Base-by-base conservation (phyloP, 2,113 vertebrate species). In the Zosterops japonicus region DNA sequence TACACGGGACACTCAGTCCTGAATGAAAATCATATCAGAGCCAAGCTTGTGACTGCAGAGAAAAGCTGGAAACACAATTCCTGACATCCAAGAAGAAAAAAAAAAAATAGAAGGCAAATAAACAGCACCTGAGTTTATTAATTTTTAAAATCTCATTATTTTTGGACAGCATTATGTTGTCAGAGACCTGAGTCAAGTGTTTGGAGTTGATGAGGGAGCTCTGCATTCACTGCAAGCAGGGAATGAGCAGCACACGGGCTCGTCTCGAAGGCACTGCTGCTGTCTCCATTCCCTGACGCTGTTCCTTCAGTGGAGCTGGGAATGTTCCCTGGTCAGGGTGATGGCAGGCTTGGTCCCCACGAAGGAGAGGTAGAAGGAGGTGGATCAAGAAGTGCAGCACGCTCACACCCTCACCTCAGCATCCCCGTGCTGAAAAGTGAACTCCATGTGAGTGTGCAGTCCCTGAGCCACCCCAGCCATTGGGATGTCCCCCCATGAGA, bases 81-180 rank as follows among this genome's bases (percentile, higher is more conserved):
- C 64, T 74, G 65, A 80, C 53, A 93, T 42, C 5, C 12, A 42
- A 29, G 16, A 27, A 70, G 79, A 81, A 82, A 91, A 93, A 82
- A 36, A 68, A 67, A 89, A 72, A 55, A 24, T 14, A 15, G 11
- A 33, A 42, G n/a, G 42, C 71, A 96, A 97, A 94, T 75, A 95
- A 97, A 95, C 83, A 92, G 86, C 25, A 13, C 63, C 39, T 75
- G 64, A 86, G 71, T 92, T 92, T 90, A 95, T 97, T 89, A 96
- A 97, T 96, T 96, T 93, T 97, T 97, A 94, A 97, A 96, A 95
- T 96, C 94, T 96, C 94, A 95, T 97, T 95, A 95, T 86, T 94
- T 95, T 90, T 90, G 91, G 72, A 59, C 72, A 83, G 64, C 89
- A 83, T 81, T 78, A 83, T 90, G 80, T 63, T 95, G 87, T 92